Evolutionary conservation across 1,140 invertebrate genomes (phyloP).

Genomic region (Fopius arisanus): DNA sequence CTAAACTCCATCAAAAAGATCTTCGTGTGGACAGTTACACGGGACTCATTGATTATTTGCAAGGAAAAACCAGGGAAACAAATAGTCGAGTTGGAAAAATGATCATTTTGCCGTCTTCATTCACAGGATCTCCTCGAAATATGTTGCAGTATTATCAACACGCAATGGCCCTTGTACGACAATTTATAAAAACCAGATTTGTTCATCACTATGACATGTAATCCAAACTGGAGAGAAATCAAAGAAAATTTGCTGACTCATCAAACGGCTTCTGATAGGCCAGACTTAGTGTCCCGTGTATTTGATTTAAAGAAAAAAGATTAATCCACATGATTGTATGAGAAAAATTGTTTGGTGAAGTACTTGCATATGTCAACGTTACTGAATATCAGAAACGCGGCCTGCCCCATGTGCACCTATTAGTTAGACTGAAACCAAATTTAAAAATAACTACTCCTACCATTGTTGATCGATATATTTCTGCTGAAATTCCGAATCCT

Average conservation of each 20-base stretch:
- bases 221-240: not conserved
- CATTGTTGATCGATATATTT: conserved; percentile 54
- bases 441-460: conserved; percentile 21
- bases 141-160: conserved; percentile 56
- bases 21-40: not conserved
- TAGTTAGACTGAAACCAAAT: conserved; percentile 33
- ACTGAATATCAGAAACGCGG: conserved; percentile 59
- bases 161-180: conserved; percentile 57
- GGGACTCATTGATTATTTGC: not conserved
- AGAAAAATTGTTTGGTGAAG: not conserved
- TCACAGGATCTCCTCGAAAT: conserved; percentile 8
- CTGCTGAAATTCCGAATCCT: conserved; percentile 64
- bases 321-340: not conserved
- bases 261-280: not conserved
- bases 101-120: not conserved
- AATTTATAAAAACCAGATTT: conserved; percentile 56
- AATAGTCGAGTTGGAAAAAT: not conserved
- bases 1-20: not conserved
- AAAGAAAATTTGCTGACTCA: not conserved
- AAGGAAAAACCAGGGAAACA: not conserved
- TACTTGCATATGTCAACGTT: not conserved
- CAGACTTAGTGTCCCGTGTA: not conserved
- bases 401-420: conserved; percentile 60
- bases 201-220: conserved; percentile 45
- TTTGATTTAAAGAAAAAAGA: not conserved